Percentiles rank a stretch among this genome's conserved stretches.
phyloP scores from a whole-genome alignment of 2,113 vertebrate species.

The Nannospalax galili region DNA sequence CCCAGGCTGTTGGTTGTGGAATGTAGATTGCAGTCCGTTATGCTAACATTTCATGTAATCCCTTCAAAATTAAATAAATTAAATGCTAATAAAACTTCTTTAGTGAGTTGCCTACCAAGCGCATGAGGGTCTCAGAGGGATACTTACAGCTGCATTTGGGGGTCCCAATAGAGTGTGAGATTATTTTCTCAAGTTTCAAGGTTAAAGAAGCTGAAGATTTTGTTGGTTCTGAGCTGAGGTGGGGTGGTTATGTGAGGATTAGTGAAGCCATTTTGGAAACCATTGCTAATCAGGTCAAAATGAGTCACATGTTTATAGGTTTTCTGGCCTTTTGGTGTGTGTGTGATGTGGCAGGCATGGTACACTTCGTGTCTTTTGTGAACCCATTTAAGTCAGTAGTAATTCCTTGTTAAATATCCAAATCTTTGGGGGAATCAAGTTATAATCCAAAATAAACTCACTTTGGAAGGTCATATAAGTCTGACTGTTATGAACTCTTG shows the following conservation, averaged over 20 bases:
- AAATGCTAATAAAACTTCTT: conserved; percentile 81
- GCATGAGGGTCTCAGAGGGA: conserved; percentile 59
- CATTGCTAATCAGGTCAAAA: conserved; percentile 75
- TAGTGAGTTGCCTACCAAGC: conserved; percentile 76
- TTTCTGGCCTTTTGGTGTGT: conserved; percentile 63
- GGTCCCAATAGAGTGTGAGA: conserved; percentile 71
- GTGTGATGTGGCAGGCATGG: conserved; percentile 26
- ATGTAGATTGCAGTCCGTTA: conserved; percentile 67
- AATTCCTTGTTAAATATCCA: conserved; percentile 79
- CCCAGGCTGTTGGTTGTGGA: conserved; percentile 53
- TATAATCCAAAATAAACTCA: conserved; percentile 81
- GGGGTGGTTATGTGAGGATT: conserved; percentile 53
- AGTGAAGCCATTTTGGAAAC: conserved; percentile 69
- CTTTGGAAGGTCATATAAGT: conserved; percentile 71
- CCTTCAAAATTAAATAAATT: conserved; percentile 85
- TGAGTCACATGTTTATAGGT: conserved; percentile 71
- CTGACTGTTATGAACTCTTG: conserved; percentile 54
- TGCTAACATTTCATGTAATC: conserved; percentile 79
- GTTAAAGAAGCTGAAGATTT: conserved; percentile 78
- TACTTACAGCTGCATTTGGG: conserved; percentile 66
- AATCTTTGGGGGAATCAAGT: conserved; percentile 66
- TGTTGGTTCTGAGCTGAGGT: conserved; percentile 62
- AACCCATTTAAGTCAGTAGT: conserved; percentile 71
- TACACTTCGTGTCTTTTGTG: conserved; percentile 52
- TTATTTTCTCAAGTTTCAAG: conserved; percentile 82